Evolutionary conservation across 2,113 vertebrate species (phyloP).

Genomic region (Gymnocephalus cernua): DNA sequence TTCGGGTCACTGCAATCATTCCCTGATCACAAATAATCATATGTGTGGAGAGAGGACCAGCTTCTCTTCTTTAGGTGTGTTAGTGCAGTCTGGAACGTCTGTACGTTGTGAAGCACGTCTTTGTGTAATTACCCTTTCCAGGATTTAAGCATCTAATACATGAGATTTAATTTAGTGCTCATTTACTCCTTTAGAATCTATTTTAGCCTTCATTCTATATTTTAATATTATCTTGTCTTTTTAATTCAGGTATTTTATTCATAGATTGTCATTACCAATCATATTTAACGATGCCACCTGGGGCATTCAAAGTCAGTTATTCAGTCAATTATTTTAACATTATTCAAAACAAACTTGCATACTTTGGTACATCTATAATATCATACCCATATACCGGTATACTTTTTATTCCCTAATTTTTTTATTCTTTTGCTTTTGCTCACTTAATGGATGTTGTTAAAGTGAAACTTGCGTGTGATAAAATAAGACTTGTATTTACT

Average conservation of each 20-base stretch:
- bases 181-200: background rate
- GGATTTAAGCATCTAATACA: background rate
- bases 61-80: background rate
- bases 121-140: background rate
- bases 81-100: background rate
- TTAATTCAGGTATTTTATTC: background rate
- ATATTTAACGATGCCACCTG: background rate
- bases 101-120: background rate
- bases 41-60: background rate
- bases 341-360: no score
- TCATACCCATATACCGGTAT: no score
- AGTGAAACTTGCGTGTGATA: no score
- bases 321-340: no score
- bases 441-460: no score
- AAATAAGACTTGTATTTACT: background rate
- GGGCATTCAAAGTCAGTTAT: no score
- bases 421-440: no score
- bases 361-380: no score
- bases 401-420: background rate
- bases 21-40: slow-evolving; percentile 18
- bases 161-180: background rate
- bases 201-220: background rate
- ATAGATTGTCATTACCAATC: background rate
- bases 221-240: background rate
- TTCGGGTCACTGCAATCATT: slow-evolving; percentile 4